Base-by-base conservation (phyloP, 1,140 invertebrate species). In the Drosophila melanica region DNA sequence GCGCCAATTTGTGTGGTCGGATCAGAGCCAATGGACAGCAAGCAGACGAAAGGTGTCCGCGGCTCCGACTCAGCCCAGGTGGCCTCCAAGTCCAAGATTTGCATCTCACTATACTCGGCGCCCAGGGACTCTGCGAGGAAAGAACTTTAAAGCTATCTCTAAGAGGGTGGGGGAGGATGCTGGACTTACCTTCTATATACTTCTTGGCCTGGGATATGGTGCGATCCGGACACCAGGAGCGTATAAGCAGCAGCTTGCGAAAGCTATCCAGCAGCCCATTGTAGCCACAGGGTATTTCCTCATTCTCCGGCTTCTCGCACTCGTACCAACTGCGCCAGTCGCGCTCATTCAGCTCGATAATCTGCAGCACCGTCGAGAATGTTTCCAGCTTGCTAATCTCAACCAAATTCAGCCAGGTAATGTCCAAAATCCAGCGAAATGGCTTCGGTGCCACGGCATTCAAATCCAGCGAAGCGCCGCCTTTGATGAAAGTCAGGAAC, bases 251-350 rank as follows among this genome's bases (percentile, higher is more conserved):
- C 20, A 99, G 92, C 90, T 98, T 97, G 12, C 97, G 93, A 90
- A 99, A 99, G 0, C 97, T 95, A 91, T 99, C 98, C 7, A 99
- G 92, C 27, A 94, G 94, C 71, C 96, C 96, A 64, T 98, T 96
- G 92, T 98, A 99, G 0, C 97, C 97, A 92, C 97, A 97, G 0
- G 98, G 98, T 65, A 99, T 95, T 37, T 96, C 95, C 85, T 97
- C 97, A 89, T 97, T 96, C 92, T 99, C 98, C 0, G 98, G 98
- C 84, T 95, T 96, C 66, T 98, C 97, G 89, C 97, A 98, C 90
- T 99, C 98, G 90, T 98, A 98, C 98, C 98, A 99, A 10, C 94
- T 77, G 33, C 95, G 94, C 98, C 98, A 99, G 84, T 98, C 97
- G 65, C 95, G 95, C 92, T 99, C 98, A 90, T 96, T 96, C 18